Evolutionary conservation across 2,113 vertebrate genomes (phyloP).

Genomic region (Pelvicachromis taeniatus): DNA sequence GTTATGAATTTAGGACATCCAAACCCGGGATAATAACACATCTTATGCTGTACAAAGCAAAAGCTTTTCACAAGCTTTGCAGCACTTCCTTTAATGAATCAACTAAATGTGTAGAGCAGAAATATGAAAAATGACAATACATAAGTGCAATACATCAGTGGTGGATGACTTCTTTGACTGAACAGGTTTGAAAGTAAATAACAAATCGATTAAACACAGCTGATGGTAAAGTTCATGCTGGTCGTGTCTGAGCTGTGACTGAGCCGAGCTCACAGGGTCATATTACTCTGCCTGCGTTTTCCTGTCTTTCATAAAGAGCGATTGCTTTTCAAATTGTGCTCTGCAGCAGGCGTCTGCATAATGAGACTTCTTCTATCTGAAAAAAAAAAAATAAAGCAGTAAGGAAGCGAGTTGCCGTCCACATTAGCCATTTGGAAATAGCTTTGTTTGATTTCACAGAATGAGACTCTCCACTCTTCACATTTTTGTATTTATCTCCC

Average conservation of each 20-base stretch:
- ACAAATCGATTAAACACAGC: background rate
- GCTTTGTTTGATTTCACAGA: constrained; percentile 31
- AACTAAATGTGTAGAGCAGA: background rate
- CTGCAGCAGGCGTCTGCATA: constrained; percentile 44
- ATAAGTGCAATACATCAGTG: background rate
- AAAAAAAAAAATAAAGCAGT: constrained; percentile 13
- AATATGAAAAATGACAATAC: background rate
- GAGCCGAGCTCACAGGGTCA: background rate
- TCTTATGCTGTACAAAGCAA: background rate
- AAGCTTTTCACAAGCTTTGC: background rate
- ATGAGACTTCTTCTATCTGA: constrained; percentile 36
- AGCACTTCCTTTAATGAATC: background rate
- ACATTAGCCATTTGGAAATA: constrained; percentile 25
- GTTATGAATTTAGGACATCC: background rate
- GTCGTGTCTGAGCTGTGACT: background rate
- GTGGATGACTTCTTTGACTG: background rate
- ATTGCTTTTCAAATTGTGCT: constrained; percentile 58
- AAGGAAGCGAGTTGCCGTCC: background rate
- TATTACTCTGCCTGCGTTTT: constrained; percentile 17
- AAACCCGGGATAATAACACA: background rate
- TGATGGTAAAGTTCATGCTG: constrained; percentile 3
- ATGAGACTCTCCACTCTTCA: constrained; percentile 19
- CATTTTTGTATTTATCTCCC: constrained; percentile 14
- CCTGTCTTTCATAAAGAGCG: constrained; percentile 40
- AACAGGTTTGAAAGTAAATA: background rate